Conservation (phyloP, 2,113 vertebrate species). For the Pedionomus torquatus region DNA sequence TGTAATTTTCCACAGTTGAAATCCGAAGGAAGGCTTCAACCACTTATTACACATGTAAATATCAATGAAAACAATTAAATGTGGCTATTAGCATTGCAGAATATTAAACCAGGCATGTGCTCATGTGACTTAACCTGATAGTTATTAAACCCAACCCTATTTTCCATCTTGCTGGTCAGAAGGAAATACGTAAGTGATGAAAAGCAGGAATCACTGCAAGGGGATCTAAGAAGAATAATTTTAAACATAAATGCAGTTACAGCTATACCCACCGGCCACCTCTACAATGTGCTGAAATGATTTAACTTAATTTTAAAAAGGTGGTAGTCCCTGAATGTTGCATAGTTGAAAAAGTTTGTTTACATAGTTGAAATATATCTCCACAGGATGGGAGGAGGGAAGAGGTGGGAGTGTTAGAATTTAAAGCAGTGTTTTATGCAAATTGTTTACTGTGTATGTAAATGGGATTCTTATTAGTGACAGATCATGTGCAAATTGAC, state of each 20-base stretch:
- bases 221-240: background rate
- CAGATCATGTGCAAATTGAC: conserved; percentile 57
- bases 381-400: background rate
- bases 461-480: conserved; percentile 55
- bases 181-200: background rate
- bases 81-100: background rate
- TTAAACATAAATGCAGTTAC: background rate
- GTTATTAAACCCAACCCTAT: background rate
- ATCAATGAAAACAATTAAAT: background rate
- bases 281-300: background rate
- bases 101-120: background rate
- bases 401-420: background rate
- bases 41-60: background rate
- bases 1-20: background rate
- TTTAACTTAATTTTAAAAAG: background rate
- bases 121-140: background rate
- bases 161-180: background rate
- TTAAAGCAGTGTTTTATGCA: conserved; percentile 44
- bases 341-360: conserved; percentile 28
- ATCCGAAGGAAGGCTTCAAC: background rate
- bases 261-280: background rate
- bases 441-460: conserved; percentile 60
- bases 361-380: conserved; percentile 2
- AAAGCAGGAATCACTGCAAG: background rate
- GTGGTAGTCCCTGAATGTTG: background rate